Evolutionary conservation across 1,140 invertebrate genomes (phyloP).

Genomic region (Rhopalosiphum padi): DNA sequence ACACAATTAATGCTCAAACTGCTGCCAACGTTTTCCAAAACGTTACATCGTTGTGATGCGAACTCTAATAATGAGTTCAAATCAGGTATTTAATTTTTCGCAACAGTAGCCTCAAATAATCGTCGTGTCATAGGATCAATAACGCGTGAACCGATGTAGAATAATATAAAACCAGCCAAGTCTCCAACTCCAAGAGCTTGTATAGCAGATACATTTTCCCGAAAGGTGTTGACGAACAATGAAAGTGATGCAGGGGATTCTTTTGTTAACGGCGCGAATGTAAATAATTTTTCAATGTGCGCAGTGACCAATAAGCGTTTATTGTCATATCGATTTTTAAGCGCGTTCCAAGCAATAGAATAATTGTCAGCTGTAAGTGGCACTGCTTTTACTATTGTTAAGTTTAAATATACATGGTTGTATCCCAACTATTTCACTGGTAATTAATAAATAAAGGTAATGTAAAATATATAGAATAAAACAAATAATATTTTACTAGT

Average conservation of each 20-base stretch:
- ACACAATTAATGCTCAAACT: background rate
- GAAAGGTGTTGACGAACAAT: constrained; percentile 3
- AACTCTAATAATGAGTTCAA: background rate
- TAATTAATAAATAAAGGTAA: too few species aligned
- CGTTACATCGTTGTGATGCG: background rate
- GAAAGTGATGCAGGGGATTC: background rate
- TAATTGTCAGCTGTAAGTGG: constrained; percentile 9
- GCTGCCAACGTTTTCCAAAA: constrained; percentile 1
- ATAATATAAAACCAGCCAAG: background rate
- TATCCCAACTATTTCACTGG: too few species aligned
- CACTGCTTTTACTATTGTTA: background rate
- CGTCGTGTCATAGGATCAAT: background rate
- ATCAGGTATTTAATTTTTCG: background rate
- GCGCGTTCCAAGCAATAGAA: background rate
- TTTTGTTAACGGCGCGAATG: background rate
- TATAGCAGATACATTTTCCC: constrained; percentile 21
- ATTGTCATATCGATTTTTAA: background rate
- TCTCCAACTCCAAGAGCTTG: background rate
- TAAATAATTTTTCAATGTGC: constrained; percentile 11
- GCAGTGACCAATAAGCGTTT: background rate
- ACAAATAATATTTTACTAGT: too few species aligned
- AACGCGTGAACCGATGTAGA: constrained; percentile 18
- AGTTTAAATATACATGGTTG: too few species aligned
- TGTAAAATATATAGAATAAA: too few species aligned
- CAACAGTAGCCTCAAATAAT: background rate